These are phyloP conservation scores for Alouatta palliata DNA, from an alignment of 2,113 vertebrate genomes.

Conservation along the genomic window DNA sequence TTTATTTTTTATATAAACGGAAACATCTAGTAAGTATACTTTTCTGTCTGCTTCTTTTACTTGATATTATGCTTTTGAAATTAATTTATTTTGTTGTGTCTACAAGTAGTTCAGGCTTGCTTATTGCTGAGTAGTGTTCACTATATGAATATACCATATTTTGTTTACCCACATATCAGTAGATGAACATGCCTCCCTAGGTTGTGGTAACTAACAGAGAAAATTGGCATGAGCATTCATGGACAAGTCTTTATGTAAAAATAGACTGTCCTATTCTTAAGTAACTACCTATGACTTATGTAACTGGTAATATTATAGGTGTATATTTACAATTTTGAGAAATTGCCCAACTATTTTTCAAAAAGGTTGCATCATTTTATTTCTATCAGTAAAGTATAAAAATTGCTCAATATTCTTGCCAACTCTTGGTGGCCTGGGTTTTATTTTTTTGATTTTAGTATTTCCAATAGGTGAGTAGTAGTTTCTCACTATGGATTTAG, in stretches of 20 bases:
- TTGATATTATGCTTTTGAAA: not conserved
- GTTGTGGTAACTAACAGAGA: not conserved
- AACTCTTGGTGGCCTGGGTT: not conserved
- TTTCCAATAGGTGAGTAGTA: not conserved
- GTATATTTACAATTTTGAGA: not conserved
- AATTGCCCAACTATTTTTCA: not conserved
- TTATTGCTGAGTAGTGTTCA: not conserved
- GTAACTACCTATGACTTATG: not conserved
- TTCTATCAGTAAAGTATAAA: not conserved
- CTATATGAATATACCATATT: not conserved
- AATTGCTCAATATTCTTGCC: not conserved
- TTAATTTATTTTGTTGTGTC: not conserved
- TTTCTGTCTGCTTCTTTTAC: not conserved
- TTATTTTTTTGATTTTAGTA: not conserved
- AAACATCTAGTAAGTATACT: not conserved
- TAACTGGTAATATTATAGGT: not conserved
- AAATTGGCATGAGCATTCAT: not conserved
- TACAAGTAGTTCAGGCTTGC: not conserved
- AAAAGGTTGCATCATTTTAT: not conserved
- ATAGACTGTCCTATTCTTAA: not conserved
- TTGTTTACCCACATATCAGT: not conserved
- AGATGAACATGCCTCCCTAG: too few species aligned
- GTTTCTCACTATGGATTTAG: not conserved
- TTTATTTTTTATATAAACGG: not conserved
- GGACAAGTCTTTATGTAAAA: not conserved